Evolutionary conservation across 2,888 invertebrate genomes (phyloP), one percentile per base, ranked within the genome.

Genomic region (Yponomeuta evonymella): DNA sequence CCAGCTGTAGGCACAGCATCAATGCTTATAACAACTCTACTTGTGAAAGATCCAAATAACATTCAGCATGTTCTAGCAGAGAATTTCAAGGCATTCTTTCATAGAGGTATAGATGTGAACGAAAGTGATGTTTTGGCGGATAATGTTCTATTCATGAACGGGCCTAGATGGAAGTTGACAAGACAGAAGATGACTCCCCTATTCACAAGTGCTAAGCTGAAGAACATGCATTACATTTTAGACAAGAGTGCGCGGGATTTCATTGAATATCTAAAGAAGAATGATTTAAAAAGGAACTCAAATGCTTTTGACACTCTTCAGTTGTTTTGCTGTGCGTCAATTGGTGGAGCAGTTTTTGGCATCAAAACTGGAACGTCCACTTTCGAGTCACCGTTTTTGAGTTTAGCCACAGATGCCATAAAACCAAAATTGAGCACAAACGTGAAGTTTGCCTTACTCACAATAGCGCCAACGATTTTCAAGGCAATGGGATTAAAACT

Each of bases 331-430:
- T 76, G 80, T 68, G 84, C 84, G 1, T 81, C 85, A 5, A 83
- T 89, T 6, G 80, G 81, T 0, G 85, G 84, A 0, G 79, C 87
- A 2, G 84, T 89, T 1, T 90, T 90, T 72, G 91, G 92, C 0
- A 81, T 92, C 4, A 82, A 81, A 10, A 78, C 81, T 1, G 75
- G 83, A 66, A 83, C 83, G 10, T 75, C 76, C 0, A 80, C 81
- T 0, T 85, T 85, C 68, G 81, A 90, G 43, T 90, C 80, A 2
- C 86, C 83, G 58, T 90, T 85, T 70, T 78, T 79, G 43, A 69
- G 78, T 51, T 79, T 83, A 74, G 79, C 76, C 1, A 74, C 72
- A 70, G 76, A 79, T 23, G 77, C 78, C 0, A 58, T 79, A 2
- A 69, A 75, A 33, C 75, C 81, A 1, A 77, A 75, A 9, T 72